Percentiles rank a stretch among this genome's conserved stretches.
phyloP scores from a whole-genome alignment of 2,888 invertebrate species.

The Hydrotaea cyrtoneurina region DNA sequence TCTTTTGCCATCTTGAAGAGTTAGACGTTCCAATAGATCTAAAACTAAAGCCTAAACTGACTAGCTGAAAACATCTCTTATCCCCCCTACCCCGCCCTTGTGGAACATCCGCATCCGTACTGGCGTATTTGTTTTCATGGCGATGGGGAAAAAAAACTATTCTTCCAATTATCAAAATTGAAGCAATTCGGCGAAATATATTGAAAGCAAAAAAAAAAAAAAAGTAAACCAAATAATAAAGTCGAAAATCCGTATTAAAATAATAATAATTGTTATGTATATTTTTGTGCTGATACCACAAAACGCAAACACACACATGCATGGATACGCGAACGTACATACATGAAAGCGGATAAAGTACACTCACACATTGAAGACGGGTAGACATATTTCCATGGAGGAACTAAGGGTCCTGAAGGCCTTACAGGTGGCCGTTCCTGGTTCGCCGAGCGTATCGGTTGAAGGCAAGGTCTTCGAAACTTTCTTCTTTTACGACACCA shows the following conservation, averaged over 20 bases:
- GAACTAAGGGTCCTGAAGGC: too few relatives aligned
- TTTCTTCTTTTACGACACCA: too few relatives aligned
- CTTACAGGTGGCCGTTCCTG: too few relatives aligned
- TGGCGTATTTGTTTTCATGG: neutral
- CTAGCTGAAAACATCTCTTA: neutral
- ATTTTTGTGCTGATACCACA: conserved; percentile 61
- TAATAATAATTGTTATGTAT: conserved; percentile 59
- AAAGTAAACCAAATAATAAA: neutral
- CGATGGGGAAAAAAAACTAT: neutral
- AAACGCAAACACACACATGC: conserved; percentile 12
- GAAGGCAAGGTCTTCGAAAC: too few relatives aligned
- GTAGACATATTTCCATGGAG: too few relatives aligned
- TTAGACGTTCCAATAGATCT: too few relatives aligned
- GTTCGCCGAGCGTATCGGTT: too few relatives aligned
- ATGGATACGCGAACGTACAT: neutral
- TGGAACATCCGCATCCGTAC: neutral
- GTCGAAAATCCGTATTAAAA: conserved; percentile 62
- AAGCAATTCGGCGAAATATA: conserved; percentile 25
- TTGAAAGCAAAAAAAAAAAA: neutral
- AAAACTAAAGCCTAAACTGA: too few relatives aligned
- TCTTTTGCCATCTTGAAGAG: too few relatives aligned
- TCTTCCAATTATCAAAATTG: conserved; percentile 30
- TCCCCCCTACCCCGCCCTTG: neutral
- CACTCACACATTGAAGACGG: neutral
- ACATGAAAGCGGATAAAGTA: conserved; percentile 4